Base-by-base conservation (phyloP, 2,113 vertebrate genomes). In the Triplophysa siluroides region DNA sequence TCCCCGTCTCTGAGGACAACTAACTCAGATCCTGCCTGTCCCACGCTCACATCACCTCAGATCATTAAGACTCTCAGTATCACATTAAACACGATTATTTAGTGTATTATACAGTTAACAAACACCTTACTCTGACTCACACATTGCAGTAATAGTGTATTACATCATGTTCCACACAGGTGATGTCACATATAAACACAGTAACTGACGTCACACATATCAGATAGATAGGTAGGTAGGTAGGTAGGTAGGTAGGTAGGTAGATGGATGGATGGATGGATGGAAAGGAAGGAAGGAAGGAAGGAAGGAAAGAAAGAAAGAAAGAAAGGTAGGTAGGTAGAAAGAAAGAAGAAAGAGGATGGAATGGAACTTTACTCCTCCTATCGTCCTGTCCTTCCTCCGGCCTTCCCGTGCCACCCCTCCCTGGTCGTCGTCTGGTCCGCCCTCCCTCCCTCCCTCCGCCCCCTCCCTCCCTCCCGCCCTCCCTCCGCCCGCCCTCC, bases 11-110 rank as follows among this genome's bases (percentile, higher is more conserved):
- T 76, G 79, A 83, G 85, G 92, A 90, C 83, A 76, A 86, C 89
- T 88, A 90, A 88, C 87, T 89, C 88, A 77, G 87, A 84, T 86
- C 82, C 88, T 85, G 87, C 85, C 86, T 92, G 87, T 84, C 89
- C 85, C 24, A 79, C 63, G 62, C 43, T 67, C 21, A 23, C 64
- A 71, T 61, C 62, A 78, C 45, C 38, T 64, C 54, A 50, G 52
- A 76, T 47, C 56, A 54, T 67, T 52, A 72, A 63, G 43, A 66
- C 47, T 81, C 52, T 60, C 45, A 54, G 24, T 76, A 72, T 33
- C 21, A 47, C 33, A 61, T 58, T 61, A 83, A 72, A 77, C 58
- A 62, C 23, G 8, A 60, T 47, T 47, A 60, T 78, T 65, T 24
- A 18, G 26, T 54, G 45, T 67, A 47, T 47, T 52, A 3, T n/a